Conservation (phyloP, 1,140 invertebrate genomes). For the Bactericera cockerelli region DNA sequence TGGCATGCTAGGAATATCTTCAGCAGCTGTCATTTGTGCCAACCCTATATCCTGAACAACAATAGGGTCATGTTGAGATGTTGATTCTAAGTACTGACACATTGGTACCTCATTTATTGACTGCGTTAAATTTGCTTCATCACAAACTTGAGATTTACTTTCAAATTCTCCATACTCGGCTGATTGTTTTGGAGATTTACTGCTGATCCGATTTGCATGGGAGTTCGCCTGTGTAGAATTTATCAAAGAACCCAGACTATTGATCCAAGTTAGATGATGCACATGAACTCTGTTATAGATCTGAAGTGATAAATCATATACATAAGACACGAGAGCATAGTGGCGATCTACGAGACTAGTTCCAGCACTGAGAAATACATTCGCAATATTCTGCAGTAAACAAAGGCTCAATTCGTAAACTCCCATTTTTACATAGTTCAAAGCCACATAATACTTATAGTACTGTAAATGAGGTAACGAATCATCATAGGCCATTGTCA, state of each 20-base stretch:
- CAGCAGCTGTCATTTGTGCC: too few species aligned
- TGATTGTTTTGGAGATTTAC: neutral
- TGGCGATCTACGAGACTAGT: neutral
- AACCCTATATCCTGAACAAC: too few species aligned
- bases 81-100: too few species aligned
- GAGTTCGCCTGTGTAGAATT: neutral
- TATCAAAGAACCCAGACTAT: neutral
- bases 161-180: neutral
- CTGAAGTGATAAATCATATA: neutral
- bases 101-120: too few species aligned
- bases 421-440: constrained; percentile 3
- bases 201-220: neutral
- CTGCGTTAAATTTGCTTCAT: neutral
- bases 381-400: neutral
- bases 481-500: constrained; percentile 5
- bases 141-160: neutral
- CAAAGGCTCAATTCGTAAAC: neutral
- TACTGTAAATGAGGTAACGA: neutral
- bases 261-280: neutral
- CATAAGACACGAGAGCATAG: neutral
- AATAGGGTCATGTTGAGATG: too few species aligned
- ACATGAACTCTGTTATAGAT: neutral
- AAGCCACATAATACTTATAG: constrained; percentile 3
- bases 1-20: too few species aligned
- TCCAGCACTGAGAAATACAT: neutral